Conservation (phyloP, 2,888 invertebrate species). For the Drosophila pegasa region DNA sequence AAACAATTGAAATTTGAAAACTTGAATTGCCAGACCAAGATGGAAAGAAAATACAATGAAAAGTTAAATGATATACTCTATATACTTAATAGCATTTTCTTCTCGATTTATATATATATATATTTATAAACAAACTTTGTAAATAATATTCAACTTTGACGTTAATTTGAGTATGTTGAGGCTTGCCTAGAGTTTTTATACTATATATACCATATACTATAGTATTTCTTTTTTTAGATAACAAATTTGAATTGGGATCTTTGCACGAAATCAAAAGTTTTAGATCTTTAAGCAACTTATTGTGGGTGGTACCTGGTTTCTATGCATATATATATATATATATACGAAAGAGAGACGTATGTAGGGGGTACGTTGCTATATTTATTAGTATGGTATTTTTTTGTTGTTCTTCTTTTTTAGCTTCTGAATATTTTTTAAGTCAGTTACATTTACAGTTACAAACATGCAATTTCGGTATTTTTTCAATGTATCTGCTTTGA, state of each 20-base stretch:
- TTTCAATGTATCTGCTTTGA: constrained; percentile 14
- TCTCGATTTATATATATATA: constrained; percentile 14
- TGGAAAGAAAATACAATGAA: constrained; percentile 1
- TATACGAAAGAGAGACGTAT: constrained; percentile 68
- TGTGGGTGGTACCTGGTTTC: constrained; percentile 9
- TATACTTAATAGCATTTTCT: constrained; percentile 26
- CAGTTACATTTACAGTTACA: constrained; percentile 72
- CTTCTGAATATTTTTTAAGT: constrained; percentile 43
- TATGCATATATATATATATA: constrained; percentile 21
- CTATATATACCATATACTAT: constrained; percentile 19
- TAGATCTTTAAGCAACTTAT: constrained; percentile 15
- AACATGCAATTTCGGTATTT: constrained; percentile 39
- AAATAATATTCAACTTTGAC: constrained; percentile 57
- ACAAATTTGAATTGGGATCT: constrained; percentile 33
- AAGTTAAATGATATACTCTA: constrained; percentile 24
- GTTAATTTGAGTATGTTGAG: constrained; percentile 65
- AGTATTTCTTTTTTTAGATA: constrained; percentile 38
- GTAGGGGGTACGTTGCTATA: constrained; percentile 73
- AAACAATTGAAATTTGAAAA: constrained; percentile 64
- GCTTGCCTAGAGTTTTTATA: constrained; percentile 52
- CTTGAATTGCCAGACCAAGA: constrained; percentile 48
- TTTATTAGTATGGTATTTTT: constrained; percentile 52
- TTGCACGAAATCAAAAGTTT: constrained; percentile 40
- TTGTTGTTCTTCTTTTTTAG: constrained; percentile 27
- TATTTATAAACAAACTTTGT: constrained; percentile 41